Conservation (phyloP, 2,113 vertebrate genomes). For the Danionella cerebrum region DNA sequence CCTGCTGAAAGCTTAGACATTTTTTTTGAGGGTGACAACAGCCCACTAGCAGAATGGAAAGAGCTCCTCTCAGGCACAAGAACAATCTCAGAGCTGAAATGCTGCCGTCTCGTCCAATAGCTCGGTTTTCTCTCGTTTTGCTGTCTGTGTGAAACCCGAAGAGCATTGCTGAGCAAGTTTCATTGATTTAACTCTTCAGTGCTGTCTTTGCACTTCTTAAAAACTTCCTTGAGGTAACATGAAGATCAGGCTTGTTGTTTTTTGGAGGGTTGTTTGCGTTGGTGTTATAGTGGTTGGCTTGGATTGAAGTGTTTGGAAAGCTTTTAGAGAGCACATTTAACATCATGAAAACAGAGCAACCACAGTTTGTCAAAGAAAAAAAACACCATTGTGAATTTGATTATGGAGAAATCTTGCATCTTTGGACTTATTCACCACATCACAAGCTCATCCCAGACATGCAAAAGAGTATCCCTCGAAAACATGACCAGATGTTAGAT, state of each 20-base stretch:
- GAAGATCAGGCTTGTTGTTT: constrained; percentile 1
- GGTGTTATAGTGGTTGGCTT: neutral
- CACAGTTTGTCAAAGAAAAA: neutral
- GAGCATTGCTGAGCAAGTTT: constrained; percentile 5
- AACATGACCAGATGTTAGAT: no score
- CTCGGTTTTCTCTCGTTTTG: neutral
- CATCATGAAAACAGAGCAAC: neutral
- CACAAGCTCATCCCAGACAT: constrained; percentile 14
- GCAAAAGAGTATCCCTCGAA: no score
- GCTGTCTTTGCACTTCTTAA: constrained; percentile 6
- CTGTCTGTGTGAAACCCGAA: constrained; percentile 15
- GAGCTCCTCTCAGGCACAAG: neutral
- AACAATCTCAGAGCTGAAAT: neutral
- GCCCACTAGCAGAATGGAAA: neutral
- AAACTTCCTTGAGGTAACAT: constrained; percentile 9
- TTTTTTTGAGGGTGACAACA: neutral
- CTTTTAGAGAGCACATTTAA: neutral
- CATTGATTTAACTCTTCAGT: constrained; percentile 25
- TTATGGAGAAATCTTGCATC: neutral
- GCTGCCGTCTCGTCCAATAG: neutral
- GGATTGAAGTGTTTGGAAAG: constrained; percentile 1
- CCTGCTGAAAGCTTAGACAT: constrained; percentile 5
- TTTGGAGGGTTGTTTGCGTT: constrained; percentile 1
- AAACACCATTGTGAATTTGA: neutral
- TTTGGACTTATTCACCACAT: neutral